A percentile compares a stretch with the other conserved stretches of the same genome.
These are phyloP conservation scores for Drosophila kepulauana DNA, from an alignment of 1,140 invertebrate genomes.

Conservation along the genomic window DNA sequence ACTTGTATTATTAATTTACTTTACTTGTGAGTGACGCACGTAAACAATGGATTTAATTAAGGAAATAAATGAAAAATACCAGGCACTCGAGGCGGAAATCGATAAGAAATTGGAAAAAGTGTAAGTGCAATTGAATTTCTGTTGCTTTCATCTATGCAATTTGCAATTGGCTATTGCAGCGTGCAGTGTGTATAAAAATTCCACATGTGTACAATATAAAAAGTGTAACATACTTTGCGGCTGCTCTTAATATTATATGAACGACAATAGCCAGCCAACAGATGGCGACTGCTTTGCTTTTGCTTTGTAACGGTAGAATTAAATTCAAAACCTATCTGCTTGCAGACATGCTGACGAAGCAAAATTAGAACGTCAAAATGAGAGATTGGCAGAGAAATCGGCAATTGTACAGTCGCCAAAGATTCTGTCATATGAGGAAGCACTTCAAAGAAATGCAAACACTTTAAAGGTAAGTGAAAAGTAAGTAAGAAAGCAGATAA, in stretches of 20 bases:
- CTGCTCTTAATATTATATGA: background rate
- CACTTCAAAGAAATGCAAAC: conserved; percentile 70
- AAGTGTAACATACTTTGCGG: background rate
- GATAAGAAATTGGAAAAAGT: conserved; percentile 77
- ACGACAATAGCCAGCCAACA: background rate
- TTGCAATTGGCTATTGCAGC: background rate
- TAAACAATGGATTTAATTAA: conserved; percentile 76
- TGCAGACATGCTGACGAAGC: conserved; percentile 71
- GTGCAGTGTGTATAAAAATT: too few relatives aligned
- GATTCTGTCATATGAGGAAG: conserved; percentile 74
- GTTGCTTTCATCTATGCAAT: background rate
- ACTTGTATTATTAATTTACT: background rate
- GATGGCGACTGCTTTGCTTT: conserved; percentile 16
- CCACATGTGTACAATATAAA: too few relatives aligned
- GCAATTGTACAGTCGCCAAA: conserved; percentile 46
- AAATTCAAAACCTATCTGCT: background rate
- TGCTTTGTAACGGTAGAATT: background rate
- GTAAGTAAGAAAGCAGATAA: too few relatives aligned
- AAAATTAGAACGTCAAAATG: conserved; percentile 58
- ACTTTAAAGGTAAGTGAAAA: conserved; percentile 67
- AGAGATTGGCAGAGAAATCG: conserved; percentile 66
- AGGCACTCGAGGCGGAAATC: conserved; percentile 74
- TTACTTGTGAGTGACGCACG: background rate
- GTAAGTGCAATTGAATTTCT: conserved; percentile 48
- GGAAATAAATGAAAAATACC: conserved; percentile 82